Percentiles rank a stretch among this genome's conserved stretches.
Conservation (phyloP, 2,888 invertebrate genomes). For the Philhelius pedissequus region DNA sequence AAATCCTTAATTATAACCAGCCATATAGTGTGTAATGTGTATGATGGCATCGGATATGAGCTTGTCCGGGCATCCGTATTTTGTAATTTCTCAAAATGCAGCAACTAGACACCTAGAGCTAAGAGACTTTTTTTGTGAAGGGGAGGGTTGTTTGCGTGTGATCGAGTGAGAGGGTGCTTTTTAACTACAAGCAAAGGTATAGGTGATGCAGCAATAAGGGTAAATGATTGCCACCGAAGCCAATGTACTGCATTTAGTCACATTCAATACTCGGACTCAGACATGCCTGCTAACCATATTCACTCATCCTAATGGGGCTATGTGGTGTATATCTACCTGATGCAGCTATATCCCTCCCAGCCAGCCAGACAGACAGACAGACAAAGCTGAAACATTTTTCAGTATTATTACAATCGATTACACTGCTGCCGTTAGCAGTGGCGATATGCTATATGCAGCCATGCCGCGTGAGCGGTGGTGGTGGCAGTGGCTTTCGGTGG, state of each 20-base stretch:
- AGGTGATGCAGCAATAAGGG: slow-evolving; percentile 36
- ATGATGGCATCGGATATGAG: background rate
- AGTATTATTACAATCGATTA: slow-evolving; percentile 68
- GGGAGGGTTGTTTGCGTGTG: background rate
- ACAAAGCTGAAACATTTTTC: slow-evolving; percentile 68
- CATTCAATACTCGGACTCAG: slow-evolving; percentile 12
- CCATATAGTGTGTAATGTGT: background rate
- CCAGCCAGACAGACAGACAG: slow-evolving; percentile 36
- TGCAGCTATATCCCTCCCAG: slow-evolving; percentile 14
- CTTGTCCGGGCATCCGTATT: background rate
- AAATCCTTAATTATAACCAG: slow-evolving; percentile 52
- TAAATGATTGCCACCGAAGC: slow-evolving; percentile 54
- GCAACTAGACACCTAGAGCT: slow-evolving; percentile 2
- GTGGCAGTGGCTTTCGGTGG: background rate
- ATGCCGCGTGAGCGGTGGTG: background rate
- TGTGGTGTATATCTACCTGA: slow-evolving; percentile 19
- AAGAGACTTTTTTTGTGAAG: background rate
- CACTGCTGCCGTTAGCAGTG: slow-evolving; percentile 41
- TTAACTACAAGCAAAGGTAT: too few species aligned
- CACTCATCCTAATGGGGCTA: slow-evolving; percentile 44
- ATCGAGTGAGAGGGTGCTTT: background rate
- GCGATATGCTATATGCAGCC: background rate
- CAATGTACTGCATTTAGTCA: slow-evolving; percentile 55
- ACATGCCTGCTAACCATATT: slow-evolving; percentile 52
- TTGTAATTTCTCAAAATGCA: slow-evolving; percentile 45